A percentile compares a stretch with the other conserved stretches of the same genome.
phyloP scores from a whole-genome alignment of 2,888 invertebrate species.

The Leptothorax acervorum region DNA sequence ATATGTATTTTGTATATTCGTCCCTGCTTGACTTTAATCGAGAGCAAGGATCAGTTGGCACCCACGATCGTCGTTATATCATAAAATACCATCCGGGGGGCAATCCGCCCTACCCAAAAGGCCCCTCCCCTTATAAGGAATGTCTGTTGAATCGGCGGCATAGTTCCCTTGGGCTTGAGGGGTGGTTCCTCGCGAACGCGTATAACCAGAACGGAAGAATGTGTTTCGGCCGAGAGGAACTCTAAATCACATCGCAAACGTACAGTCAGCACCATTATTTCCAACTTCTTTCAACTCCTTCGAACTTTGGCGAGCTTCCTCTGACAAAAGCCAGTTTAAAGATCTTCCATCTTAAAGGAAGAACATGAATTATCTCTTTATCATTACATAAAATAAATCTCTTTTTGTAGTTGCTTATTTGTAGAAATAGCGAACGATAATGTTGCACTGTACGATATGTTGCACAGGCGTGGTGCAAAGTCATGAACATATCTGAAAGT shows the following conservation, averaged over 20 bases:
- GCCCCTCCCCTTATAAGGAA: constrained; percentile 19
- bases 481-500: too few species aligned
- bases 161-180: constrained; percentile 42
- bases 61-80: constrained; percentile 45
- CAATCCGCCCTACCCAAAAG: constrained; percentile 26
- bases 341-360: background rate
- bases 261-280: constrained; percentile 50
- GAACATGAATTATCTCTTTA: background rate
- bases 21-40: constrained; percentile 36
- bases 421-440: background rate
- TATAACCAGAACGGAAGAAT: constrained; percentile 49
- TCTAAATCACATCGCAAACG: constrained; percentile 54
- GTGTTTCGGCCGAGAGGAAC: constrained; percentile 48
- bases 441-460: too few species aligned
- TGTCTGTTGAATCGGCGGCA: constrained; percentile 47
- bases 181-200: constrained; percentile 35
- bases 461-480: background rate
- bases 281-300: constrained; percentile 13
- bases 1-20: constrained; percentile 4
- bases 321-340: constrained; percentile 19
- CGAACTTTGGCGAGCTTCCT: background rate
- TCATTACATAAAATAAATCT: background rate
- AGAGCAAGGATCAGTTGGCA: constrained; percentile 35
- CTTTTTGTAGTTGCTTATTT: background rate
- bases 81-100: constrained; percentile 38